Evolutionary conservation across 37 sponge, comb jelly and placozoan genomes (phyloP).

Genomic region (Mnemiopsis leidyi): DNA sequence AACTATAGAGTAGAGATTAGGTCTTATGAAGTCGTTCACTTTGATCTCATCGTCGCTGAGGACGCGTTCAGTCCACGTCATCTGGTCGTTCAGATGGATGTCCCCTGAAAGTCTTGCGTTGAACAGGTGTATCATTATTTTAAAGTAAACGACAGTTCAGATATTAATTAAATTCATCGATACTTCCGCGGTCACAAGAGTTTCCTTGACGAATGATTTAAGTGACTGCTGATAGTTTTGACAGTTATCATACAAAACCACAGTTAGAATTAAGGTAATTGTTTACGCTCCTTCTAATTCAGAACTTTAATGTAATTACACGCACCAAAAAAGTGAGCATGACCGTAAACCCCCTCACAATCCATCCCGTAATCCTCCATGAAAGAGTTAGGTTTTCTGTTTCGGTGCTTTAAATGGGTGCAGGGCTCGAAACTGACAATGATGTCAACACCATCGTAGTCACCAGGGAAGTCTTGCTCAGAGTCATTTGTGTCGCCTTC

Average conservation of each 20-base stretch:
- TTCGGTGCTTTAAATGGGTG: background rate
- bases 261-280: too few species aligned
- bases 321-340: background rate
- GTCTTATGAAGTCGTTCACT: background rate
- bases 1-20: background rate
- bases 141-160: too few species aligned
- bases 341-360: background rate
- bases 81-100: background rate
- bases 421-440: background rate
- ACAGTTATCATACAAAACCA: too few species aligned
- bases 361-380: background rate
- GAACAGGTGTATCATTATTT: too few species aligned
- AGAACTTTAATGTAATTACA: too few species aligned
- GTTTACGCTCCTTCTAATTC: too few species aligned
- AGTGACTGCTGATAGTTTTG: too few species aligned
- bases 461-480: background rate
- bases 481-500: background rate
- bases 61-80: background rate
- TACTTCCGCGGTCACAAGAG: too few species aligned
- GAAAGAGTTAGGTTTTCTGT: background rate
- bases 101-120: too few species aligned
- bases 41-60: background rate
- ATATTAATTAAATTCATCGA: too few species aligned
- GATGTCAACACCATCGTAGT: background rate
- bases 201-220: too few species aligned